Percentiles rank a stretch among this genome's conserved stretches.
Conservation (phyloP, 2,797 vertebrate species). For the Sorex maritimensis region DNA sequence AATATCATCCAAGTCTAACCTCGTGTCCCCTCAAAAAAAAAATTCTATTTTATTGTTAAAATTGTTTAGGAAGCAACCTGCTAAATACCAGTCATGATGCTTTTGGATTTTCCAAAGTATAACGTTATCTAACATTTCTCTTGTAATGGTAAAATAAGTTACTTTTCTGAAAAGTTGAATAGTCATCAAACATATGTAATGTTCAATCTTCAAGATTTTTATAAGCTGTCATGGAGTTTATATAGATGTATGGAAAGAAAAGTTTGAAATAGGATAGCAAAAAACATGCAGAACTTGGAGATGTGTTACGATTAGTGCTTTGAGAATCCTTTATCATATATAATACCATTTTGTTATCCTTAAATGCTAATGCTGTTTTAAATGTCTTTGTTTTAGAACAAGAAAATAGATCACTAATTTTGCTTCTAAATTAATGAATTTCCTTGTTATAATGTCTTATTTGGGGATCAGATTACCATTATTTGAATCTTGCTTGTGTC, state of each 20-base stretch:
- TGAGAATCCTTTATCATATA: neutral
- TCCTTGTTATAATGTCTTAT: slow-evolving; percentile 27
- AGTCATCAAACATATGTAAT: neutral
- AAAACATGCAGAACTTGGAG: slow-evolving; percentile 17
- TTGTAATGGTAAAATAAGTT: slow-evolving; percentile 38
- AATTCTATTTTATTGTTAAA: slow-evolving; percentile 55
- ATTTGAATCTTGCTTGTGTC: slow-evolving; percentile 41
- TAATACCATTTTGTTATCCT: neutral
- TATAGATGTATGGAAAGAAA: neutral
- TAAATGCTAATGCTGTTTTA: slow-evolving; percentile 47
- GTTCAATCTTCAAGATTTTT: slow-evolving; percentile 14
- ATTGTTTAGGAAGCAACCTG: neutral
- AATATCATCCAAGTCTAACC: too few species aligned
- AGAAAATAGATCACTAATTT: slow-evolving; percentile 45
- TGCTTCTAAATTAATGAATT: slow-evolving; percentile 56
- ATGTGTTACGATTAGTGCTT: neutral
- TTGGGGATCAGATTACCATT: slow-evolving; percentile 29
- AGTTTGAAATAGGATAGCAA: slow-evolving; percentile 42
- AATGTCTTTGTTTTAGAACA: slow-evolving; percentile 56
- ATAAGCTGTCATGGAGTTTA: neutral
- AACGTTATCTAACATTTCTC: slow-evolving; percentile 42
- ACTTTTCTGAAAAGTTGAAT: neutral
- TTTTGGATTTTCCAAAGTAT: slow-evolving; percentile 48
- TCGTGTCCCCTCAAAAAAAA: too few species aligned
- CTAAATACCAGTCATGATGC: slow-evolving; percentile 38